phyloP scores from a whole-genome alignment of 2,888 invertebrate species.

The Tigriopus californicus region DNA sequence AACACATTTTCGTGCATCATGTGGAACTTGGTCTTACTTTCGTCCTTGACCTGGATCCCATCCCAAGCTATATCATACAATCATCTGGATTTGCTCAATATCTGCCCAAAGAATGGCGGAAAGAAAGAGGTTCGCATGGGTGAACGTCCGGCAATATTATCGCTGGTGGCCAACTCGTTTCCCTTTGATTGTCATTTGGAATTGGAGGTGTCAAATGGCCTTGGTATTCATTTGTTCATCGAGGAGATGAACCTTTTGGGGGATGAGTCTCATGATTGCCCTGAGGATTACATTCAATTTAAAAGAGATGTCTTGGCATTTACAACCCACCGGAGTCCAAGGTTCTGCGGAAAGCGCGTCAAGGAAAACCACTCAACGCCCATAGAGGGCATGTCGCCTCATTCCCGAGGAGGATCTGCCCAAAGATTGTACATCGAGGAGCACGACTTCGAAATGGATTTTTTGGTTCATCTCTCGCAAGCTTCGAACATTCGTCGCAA shows the following conservation, averaged over 20 bases:
- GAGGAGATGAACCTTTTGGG: slow-evolving; percentile 1
- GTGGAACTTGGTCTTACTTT: too few species aligned
- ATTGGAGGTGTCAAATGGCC: background rate
- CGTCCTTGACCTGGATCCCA: too few species aligned
- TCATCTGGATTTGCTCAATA: too few species aligned
- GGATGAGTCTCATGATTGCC: background rate
- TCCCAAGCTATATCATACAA: too few species aligned
- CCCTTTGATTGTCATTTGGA: background rate
- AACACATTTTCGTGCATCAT: too few species aligned
- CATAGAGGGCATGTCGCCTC: background rate
- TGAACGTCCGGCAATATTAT: too few species aligned
- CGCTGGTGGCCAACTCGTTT: too few species aligned
- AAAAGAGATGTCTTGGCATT: slow-evolving; percentile 2
- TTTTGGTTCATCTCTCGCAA: background rate
- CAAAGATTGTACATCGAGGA: slow-evolving; percentile 9
- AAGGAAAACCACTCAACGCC: background rate
- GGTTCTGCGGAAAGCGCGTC: background rate
- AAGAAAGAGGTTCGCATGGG: too few species aligned
- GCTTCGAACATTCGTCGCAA: background rate
- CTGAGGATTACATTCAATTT: slow-evolving; percentile 11
- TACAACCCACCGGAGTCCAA: slow-evolving; percentile 3
- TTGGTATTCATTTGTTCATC: slow-evolving; percentile 3
- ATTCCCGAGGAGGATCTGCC: background rate
- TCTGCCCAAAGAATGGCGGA: too few species aligned
- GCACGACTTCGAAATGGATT: slow-evolving; percentile 10